Evolutionary conservation across 2,797 vertebrate species (phyloP).

Genomic region (Cynopterus sphinx): DNA sequence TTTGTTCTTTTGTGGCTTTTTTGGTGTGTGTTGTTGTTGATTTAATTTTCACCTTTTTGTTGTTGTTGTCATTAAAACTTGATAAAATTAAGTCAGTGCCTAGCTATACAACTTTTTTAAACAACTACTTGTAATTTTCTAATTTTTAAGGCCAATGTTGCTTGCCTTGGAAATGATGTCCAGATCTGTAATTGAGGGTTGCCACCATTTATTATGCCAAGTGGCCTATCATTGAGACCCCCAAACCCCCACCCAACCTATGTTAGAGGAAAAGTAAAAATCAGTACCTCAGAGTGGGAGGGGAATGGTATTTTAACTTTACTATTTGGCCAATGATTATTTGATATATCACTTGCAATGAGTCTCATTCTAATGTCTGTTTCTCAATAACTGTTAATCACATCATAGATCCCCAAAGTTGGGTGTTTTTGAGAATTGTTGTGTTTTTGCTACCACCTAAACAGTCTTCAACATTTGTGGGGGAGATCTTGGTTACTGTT

Average conservation of each 20-base stretch:
- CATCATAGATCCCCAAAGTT: slow-evolving; percentile 76
- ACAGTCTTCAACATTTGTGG: slow-evolving; percentile 77
- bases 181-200: slow-evolving; percentile 72
- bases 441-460: slow-evolving; percentile 79
- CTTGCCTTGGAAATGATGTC: slow-evolving; percentile 77
- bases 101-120: slow-evolving; percentile 74
- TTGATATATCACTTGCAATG: slow-evolving; percentile 79
- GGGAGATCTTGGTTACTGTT: slow-evolving; percentile 51
- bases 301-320: slow-evolving; percentile 72
- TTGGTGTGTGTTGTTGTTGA: slow-evolving; percentile 56
- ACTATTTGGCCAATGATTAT: slow-evolving; percentile 82
- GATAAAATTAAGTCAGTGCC: slow-evolving; percentile 72
- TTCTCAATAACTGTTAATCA: slow-evolving; percentile 82
- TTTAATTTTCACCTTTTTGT: slow-evolving; percentile 63
- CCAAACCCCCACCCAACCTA: slow-evolving; percentile 75
- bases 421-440: slow-evolving; percentile 82
- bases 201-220: slow-evolving; percentile 75
- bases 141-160: slow-evolving; percentile 67
- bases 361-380: slow-evolving; percentile 83
- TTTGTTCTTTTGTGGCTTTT: slow-evolving; percentile 69
- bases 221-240: slow-evolving; percentile 81
- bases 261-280: slow-evolving; percentile 80
- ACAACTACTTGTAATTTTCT: slow-evolving; percentile 74
- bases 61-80: slow-evolving; percentile 74
- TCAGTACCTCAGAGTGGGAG: slow-evolving; percentile 52